Evolutionary conservation across 2,797 vertebrate species (phyloP), one percentile per base, ranked within the genome.

Genomic region (Bradypodion pumilum): DNA sequence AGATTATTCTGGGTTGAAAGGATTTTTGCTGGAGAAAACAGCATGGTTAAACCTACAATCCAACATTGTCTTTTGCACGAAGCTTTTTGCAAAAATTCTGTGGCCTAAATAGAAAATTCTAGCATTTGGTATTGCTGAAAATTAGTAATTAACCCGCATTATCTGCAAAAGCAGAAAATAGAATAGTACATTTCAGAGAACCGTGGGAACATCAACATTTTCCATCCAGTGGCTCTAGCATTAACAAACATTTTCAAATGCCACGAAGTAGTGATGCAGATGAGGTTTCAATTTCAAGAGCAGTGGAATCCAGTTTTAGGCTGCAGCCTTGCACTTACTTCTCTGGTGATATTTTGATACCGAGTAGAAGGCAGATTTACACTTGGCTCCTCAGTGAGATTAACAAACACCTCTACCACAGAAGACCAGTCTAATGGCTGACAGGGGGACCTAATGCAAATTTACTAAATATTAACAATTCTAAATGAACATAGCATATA

Each of bases 41-140:
- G 9, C 44, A 81, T 42, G 68, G n/a, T 37, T 65, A 0, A 4
- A 74, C 12, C 23, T 44, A 21, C 0, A 0, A 1, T 12, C 21
- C 0, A 0, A n/a, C 32, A 63, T 74, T 0, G 0, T 6, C 0
- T 0, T 27, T 32, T 49, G 35, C 23, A 1, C 1, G 0, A 86
- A 52, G 69, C 86, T 21, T 60, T 0, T 44, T 7, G 0, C 5
- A 32, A 7, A 4, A 8, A n/a, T 2, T 37, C 49, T 0, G 0
- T 78, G 12, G 32, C 0, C 1, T 1, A 1, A 25, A 9, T 0
- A 44, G 13, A 42, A 15, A 81, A 25, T 68, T 52, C 46, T 35
- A 73, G 29, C 2, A 32, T 9, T 65, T 32, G 16, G 40, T n/a
- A 37, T 60, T 60, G 29, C 35, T 35, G 68, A 21, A 4, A 3